These are phyloP conservation scores for Monoplex corrugatus DNA, from an alignment of 2,888 invertebrate genomes.

Conservation along the genomic window DNA sequence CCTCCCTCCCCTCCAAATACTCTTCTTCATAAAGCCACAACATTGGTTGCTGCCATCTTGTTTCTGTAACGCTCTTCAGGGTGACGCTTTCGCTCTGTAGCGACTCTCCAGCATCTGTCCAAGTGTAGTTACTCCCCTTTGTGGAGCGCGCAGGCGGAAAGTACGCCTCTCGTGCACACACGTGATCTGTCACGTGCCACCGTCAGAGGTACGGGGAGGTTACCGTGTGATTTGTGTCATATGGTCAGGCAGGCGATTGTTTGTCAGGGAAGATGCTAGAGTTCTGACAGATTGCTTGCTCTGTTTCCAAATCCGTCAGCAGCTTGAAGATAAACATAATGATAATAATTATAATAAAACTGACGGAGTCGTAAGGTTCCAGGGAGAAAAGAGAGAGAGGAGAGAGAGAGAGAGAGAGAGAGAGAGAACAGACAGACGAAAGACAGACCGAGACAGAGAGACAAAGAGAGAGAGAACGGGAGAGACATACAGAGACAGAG, in stretches of 20 bases:
- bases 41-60: not conserved
- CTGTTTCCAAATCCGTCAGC: no score
- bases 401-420: constrained; percentile 11
- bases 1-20: not conserved
- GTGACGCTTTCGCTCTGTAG: not conserved
- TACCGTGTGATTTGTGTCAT: constrained; percentile 48
- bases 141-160: constrained; percentile 4
- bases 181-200: constrained; percentile 22
- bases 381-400: not conserved
- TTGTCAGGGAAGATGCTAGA: not conserved
- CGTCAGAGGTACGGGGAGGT: constrained; percentile 10
- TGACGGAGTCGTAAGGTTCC: not conserved
- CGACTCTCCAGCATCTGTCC: constrained; percentile 44
- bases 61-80: not conserved
- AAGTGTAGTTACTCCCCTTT: constrained; percentile 37
- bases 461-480: not conserved
- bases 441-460: not conserved
- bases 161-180: constrained; percentile 11
- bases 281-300: not conserved
- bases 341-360: not conserved
- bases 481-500: no score
- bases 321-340: not conserved
- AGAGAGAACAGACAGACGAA: constrained; percentile 13
- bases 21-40: no score
- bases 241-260: constrained; percentile 14